phyloP scores from a whole-genome alignment of 2,888 invertebrate genomes.

The Melanophora roralis region DNA sequence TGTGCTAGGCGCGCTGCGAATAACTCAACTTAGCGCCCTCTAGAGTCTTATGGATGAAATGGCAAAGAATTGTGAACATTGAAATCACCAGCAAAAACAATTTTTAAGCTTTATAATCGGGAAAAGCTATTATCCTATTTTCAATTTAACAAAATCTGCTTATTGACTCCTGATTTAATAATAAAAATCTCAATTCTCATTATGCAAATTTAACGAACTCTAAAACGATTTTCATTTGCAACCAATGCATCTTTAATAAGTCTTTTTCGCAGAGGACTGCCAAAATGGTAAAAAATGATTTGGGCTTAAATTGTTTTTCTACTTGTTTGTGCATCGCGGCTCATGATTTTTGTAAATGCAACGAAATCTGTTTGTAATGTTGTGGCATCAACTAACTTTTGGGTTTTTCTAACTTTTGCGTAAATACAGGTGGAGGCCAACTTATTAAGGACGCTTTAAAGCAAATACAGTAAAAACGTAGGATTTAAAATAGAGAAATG shows the following conservation, averaged over 20 bases:
- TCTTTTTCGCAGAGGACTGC: conserved; percentile 25
- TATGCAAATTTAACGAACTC: conserved; percentile 47
- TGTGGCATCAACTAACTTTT: conserved; percentile 26
- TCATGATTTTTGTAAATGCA: conserved; percentile 33
- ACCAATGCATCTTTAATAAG: conserved; percentile 48
- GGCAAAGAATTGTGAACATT: too few species aligned
- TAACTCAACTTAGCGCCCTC: too few species aligned
- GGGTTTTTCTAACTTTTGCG: not conserved
- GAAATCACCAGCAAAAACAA: too few species aligned
- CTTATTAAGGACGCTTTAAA: not conserved
- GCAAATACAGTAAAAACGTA: too few species aligned
- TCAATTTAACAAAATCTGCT: too few species aligned
- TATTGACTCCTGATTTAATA: not conserved
- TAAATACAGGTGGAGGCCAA: not conserved
- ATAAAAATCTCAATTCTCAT: conserved; percentile 17
- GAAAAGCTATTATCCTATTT: too few species aligned
- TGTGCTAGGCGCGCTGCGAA: too few species aligned
- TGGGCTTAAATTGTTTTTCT: conserved; percentile 12
- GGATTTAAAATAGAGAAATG: too few species aligned
- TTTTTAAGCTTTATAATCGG: too few species aligned
- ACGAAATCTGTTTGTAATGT: conserved; percentile 23
- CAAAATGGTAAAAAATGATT: conserved; percentile 39
- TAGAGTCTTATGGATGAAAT: too few species aligned
- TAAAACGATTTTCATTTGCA: conserved; percentile 2
- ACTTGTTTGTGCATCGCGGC: not conserved